Evolutionary conservation across 2,113 vertebrate species (phyloP), one percentile per base, ranked within the genome.

Genomic region (Zootoca vivipara): DNA sequence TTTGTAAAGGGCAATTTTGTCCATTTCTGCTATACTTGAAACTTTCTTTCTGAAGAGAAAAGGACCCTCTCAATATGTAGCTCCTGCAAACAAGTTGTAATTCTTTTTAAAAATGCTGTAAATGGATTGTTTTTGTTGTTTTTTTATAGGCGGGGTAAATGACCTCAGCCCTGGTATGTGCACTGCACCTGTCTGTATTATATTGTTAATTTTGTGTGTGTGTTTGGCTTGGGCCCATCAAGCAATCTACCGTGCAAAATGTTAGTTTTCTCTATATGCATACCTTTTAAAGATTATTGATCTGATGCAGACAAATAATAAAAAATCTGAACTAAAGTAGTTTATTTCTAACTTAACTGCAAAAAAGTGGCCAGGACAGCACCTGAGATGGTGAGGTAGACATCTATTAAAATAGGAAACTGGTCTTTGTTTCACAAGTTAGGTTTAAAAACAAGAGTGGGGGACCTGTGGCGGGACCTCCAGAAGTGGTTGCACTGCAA

Each of bases 11-110:
- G 95, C 94, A 89, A 74, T 62, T 83, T 90, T 78, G 85, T 95
- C 94, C 90, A 94, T 94, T 93, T 95, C 94, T 93, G 91, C 94
- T 96, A 93, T 95, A 96, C 95, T 96, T 96, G 95, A 96, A 95
- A 94, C 93, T 94, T 95, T 90, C 33, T 1, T 91, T 91, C 90
- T 91, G 85, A 88, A 80, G 92, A 74, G 89, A 89, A 91, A 93
- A 91, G 79, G 89, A 92, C 89, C 93, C 89, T 91, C 93, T 94
- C 91, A 91, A 96, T 90, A 94, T 93, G 92, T 95, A 96, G 95
- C 95, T 95, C 94, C 92, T 92, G 93, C 94, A 93, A 95, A 95
- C 91, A 93, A 92, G 86, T 87, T 96, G 93, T 95, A 94, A 93
- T 94, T 95, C 95, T 73, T 88, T 77, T 88, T 93, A 92, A 90